These are phyloP conservation scores for Odontocolon sp. DNA, from an alignment of 2,888 invertebrate genomes.

Conservation along the genomic window DNA sequence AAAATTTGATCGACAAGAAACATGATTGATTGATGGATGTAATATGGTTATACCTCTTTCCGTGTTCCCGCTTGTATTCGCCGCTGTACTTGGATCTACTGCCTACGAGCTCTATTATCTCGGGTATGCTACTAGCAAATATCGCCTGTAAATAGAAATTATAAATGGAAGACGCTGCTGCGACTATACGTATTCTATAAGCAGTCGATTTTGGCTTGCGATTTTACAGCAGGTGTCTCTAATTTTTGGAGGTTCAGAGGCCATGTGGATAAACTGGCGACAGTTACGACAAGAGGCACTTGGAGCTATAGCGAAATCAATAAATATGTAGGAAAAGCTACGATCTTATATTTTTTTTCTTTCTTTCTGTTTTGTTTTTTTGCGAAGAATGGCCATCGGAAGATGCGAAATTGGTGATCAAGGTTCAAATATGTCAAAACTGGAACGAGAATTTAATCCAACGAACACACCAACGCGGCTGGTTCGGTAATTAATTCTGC, in stretches of 20 bases:
- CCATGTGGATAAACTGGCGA: constrained; percentile 21
- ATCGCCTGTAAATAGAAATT: constrained; percentile 95
- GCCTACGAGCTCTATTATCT: constrained; percentile 99
- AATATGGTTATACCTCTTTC: constrained; percentile 92
- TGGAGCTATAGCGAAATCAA: constrained; percentile 44
- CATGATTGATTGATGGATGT: constrained; percentile 61
- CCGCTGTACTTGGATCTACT: constrained; percentile 99
- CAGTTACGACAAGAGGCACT: constrained; percentile 46
- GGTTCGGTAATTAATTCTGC: constrained; percentile 36
- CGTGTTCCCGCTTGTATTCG: constrained; percentile 99
- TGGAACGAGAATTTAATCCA: constrained; percentile 1
- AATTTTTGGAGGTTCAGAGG: not conserved
- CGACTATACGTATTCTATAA: constrained; percentile 29
- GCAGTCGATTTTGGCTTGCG: constrained; percentile 8
- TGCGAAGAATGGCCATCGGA: constrained; percentile 18
- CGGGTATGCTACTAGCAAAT: constrained; percentile 99
- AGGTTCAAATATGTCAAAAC: constrained; percentile 3
- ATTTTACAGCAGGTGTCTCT: not conserved
- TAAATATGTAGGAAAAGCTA: not conserved
- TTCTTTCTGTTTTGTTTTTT: not conserved
- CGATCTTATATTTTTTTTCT: not conserved
- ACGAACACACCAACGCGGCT: not conserved
- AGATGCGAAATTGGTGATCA: not conserved
- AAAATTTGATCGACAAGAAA: not conserved
- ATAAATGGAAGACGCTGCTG: constrained; percentile 67